phyloP scores from a whole-genome alignment of 1,140 invertebrate genomes.

The Proales similis region DNA sequence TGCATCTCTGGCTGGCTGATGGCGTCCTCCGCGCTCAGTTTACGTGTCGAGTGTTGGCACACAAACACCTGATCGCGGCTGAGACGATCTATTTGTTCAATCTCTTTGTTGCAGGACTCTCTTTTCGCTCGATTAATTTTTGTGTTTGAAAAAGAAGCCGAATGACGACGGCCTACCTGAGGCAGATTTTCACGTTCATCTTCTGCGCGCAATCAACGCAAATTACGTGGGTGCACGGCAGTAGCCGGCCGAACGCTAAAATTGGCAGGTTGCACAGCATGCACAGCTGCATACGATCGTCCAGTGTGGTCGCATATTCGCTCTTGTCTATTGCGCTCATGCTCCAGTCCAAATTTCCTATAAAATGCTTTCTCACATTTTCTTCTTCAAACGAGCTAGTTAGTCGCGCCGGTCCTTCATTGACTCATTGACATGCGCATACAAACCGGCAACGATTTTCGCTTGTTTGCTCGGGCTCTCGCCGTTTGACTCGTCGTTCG shows the following conservation, averaged over 20 bases:
- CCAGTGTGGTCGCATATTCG: too few species aligned
- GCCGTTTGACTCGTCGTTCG: too few species aligned
- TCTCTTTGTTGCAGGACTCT: constrained; percentile 11
- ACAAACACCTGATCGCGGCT: constrained; percentile 16
- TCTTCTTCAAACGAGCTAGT: neutral
- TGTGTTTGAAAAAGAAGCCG: neutral
- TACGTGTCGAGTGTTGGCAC: neutral
- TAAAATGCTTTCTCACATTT: neutral
- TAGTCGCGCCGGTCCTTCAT: too few species aligned
- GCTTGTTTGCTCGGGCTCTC: too few species aligned
- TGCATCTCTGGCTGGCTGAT: neutral
- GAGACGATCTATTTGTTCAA: constrained; percentile 19
- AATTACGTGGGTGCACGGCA: constrained; percentile 34
- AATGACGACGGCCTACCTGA: neutral
- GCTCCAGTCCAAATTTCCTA: neutral
- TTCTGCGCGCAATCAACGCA: constrained; percentile 12
- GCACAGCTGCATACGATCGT: constrained; percentile 15
- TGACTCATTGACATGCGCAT: too few species aligned
- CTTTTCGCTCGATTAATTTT: neutral
- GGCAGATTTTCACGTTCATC: neutral
- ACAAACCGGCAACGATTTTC: too few species aligned
- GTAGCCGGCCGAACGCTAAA: constrained; percentile 5
- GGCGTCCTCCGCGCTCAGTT: neutral
- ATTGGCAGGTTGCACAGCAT: constrained; percentile 11
- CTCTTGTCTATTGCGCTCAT: neutral